A percentile compares a stretch with the other conserved stretches of the same genome.
phyloP scores from a whole-genome alignment of 2,113 vertebrate genomes.

The Bucco capensis region DNA sequence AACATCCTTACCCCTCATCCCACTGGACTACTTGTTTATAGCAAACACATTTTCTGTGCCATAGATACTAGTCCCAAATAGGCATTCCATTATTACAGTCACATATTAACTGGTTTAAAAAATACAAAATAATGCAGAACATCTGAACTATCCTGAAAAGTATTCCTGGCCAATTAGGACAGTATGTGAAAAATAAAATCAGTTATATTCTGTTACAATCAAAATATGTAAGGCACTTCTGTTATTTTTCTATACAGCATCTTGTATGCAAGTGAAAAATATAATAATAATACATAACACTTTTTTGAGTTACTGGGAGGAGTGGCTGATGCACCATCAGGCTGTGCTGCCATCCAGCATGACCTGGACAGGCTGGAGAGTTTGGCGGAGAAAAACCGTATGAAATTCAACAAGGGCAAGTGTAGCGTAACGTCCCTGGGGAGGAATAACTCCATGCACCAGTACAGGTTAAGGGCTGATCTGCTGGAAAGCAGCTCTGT shows the following conservation, averaged over 20 bases:
- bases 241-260: neutral
- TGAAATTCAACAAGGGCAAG: too few relatives aligned
- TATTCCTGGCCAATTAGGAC: neutral
- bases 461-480: too few relatives aligned
- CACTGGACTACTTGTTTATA: neutral
- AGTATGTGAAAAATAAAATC: accelerated
- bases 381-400: too few relatives aligned
- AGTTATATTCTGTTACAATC: neutral
- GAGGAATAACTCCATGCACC: too few relatives aligned
- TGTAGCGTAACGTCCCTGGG: too few relatives aligned
- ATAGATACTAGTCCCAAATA: neutral
- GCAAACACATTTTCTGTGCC: neutral
- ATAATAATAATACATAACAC: neutral
- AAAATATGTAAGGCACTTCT: neutral
- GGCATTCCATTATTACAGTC: neutral
- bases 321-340: too few relatives aligned
- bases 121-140: neutral
- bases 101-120: neutral
- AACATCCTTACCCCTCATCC: neutral
- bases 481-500: too few relatives aligned
- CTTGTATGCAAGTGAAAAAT: neutral
- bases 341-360: too few relatives aligned
- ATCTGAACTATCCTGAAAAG: neutral
- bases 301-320: accelerated
- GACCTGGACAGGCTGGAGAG: too few relatives aligned